These are phyloP conservation scores for Aplocera efformata DNA, from an alignment of 2,888 invertebrate species.

Conservation along the genomic window DNA sequence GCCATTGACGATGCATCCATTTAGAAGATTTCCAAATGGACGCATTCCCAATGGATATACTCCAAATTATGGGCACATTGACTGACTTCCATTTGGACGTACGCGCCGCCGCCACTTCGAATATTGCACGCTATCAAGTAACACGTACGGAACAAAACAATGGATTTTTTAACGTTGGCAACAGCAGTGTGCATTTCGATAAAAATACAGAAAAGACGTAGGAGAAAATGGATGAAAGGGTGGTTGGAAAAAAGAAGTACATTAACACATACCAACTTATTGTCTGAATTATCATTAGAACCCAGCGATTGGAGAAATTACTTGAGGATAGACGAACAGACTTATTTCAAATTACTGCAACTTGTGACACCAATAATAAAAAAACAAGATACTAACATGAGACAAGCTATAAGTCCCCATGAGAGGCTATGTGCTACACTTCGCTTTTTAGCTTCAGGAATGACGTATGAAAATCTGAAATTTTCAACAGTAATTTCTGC, in stretches of 20 bases:
- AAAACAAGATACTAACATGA: slow-evolving; percentile 1
- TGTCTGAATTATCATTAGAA: slow-evolving; percentile 8
- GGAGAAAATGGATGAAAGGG: slow-evolving; percentile 9
- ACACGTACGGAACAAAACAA: no score
- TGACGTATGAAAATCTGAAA: not conserved
- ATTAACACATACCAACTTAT: slow-evolving; percentile 10
- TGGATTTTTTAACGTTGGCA: no score
- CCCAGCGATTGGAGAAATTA: slow-evolving; percentile 12
- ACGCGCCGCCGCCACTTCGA: no score
- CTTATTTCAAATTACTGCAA: slow-evolving; percentile 7
- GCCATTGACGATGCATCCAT: no score
- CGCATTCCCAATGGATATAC: no score
- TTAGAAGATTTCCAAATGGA: no score
- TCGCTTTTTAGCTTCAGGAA: not conserved
- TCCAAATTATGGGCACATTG: no score
- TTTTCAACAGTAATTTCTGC: not conserved
- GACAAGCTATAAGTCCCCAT: not conserved
- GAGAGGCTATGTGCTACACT: not conserved
- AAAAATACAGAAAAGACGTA: slow-evolving; percentile 8
- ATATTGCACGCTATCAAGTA: no score
- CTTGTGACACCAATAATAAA: slow-evolving; percentile 5
- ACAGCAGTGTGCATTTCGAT: no score
- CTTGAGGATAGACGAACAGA: slow-evolving; percentile 9
- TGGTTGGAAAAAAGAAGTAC: slow-evolving; percentile 11
- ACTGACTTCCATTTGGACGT: no score